Evolutionary conservation across 2,113 vertebrate genomes (phyloP).

Genomic region (Pyrgilauda ruficollis): DNA sequence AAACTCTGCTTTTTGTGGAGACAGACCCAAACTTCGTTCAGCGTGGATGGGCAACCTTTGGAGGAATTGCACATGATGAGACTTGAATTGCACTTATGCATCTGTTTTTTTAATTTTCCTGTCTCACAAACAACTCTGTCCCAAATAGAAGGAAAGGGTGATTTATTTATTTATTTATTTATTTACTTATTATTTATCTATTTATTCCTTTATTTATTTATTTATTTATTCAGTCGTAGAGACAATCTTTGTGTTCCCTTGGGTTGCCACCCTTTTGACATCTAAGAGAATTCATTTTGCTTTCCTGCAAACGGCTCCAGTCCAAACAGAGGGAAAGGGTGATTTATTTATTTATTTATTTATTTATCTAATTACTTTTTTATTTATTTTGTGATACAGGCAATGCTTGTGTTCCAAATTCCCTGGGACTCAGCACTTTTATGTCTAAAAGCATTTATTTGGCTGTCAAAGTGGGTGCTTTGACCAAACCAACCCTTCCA

Average conservation of each 20-base stretch:
- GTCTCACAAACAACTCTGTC: background rate
- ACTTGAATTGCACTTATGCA: background rate
- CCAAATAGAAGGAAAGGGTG: background rate
- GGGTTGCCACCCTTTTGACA: background rate
- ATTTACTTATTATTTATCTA: no score
- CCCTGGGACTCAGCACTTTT: background rate
- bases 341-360: background rate
- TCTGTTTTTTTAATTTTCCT: background rate
- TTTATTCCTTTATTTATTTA: no score
- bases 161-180: background rate
- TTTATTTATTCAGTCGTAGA: background rate
- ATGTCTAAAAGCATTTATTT: background rate
- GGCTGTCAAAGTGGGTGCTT: background rate
- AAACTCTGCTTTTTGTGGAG: background rate
- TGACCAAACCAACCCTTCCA: background rate
- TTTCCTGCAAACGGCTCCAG: background rate
- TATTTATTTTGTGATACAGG: background rate
- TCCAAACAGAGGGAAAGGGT: background rate
- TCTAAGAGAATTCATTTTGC: background rate
- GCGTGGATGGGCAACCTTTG: background rate
- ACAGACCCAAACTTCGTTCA: background rate
- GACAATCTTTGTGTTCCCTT: background rate
- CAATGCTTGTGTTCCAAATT: background rate
- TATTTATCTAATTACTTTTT: background rate
- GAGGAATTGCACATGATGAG: background rate